Conservation (phyloP, 1,140 invertebrate genomes). For the Heliconius congener region DNA sequence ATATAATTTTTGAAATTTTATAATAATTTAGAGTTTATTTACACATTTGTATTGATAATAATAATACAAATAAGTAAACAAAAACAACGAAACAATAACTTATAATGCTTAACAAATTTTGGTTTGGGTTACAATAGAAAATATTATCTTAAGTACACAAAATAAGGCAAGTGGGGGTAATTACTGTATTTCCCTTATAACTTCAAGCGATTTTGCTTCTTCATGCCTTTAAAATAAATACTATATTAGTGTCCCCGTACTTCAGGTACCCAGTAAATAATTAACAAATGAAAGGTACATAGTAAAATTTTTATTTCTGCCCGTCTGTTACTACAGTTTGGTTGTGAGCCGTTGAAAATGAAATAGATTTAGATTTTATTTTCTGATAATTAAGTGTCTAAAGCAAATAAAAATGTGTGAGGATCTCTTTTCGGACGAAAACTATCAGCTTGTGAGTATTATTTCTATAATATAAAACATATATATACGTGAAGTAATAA, state of each 20-base stretch:
- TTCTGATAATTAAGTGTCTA: background rate
- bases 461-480: background rate
- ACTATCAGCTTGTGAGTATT: conserved; percentile 45
- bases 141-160: background rate
- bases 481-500: background rate
- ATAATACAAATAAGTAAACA: background rate
- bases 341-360: conserved; percentile 4
- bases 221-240: background rate
- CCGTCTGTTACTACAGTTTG: background rate
- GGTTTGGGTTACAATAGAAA: background rate
- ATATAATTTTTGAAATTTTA: too few species aligned
- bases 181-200: background rate
- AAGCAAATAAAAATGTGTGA: conserved; percentile 4
- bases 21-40: too few species aligned
- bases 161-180: background rate
- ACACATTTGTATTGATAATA: background rate
- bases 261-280: conserved; percentile 15
- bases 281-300: conserved; percentile 21
- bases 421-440: conserved; percentile 36
- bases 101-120: background rate
- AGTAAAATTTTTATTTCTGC: background rate
- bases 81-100: background rate
- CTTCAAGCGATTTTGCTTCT: background rate
- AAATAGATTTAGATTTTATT: background rate
- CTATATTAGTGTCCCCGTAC: background rate